Evolutionary conservation across 2,797 vertebrate genomes (phyloP), one percentile per base, ranked within the genome.

Genomic region (Protosalanx chinensis): DNA sequence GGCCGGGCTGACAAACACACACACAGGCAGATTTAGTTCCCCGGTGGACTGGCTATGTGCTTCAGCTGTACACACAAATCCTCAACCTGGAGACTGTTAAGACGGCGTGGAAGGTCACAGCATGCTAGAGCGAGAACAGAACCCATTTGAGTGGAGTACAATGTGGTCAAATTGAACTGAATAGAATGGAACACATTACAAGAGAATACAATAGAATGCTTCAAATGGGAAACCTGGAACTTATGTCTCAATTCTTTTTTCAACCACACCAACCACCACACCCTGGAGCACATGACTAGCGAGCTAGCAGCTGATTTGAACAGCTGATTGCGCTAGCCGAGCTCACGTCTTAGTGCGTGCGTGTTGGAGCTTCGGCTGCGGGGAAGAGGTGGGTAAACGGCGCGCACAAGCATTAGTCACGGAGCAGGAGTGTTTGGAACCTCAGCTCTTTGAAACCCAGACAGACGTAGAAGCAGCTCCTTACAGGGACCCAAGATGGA

Each of bases 1-100:
- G 93, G 93, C 60, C 95, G 96, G 57, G 96, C 97, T 98, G 77
- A 16, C 30, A 12, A 61, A 46, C 16, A n/a, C 51, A 56, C 49
- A 18, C 41, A 46, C 3, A 56, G 1, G n/a, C 51, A n/a, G 15
- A 1, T 2, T 56, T 16, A 56, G 51, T 16, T 56, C 1, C 3
- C 15, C 1, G 18, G 15, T 46, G 10, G 10, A 13, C 10, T 41
- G 2, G 37, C 37, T 7, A 12, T 13, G 37, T 41, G 37, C 8
- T 41, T 41, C 37, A 8, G 37, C 37, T 13, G 41, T 46, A 8
- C 3, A 46, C 41, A 13, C 41, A 2, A 13, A 13, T 12, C 10
- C 41, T 46, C 41, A 13, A 46, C 10, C 41, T 46, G 41, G 41
- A 46, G 8, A 46, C 41, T 46, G 41, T 46, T 46, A 46, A 13